Conservation (phyloP, 1,140 invertebrate species). For the Marisa cornuarietis region DNA sequence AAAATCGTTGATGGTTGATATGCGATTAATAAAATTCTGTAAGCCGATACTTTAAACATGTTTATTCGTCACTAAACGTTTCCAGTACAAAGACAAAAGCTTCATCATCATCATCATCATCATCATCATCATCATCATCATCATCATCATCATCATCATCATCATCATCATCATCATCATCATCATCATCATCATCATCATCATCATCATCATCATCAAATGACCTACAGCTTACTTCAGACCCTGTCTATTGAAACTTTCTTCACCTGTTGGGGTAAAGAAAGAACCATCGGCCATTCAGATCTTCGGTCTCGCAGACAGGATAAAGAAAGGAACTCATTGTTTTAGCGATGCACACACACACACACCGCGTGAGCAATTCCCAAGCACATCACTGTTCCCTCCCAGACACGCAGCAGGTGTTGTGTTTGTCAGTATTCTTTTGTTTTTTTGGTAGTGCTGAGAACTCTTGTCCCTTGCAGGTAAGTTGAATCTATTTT, state of each 20-base stretch:
- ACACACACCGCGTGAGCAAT: neutral
- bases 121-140: slow-evolving; percentile 29
- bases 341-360: neutral
- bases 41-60: no score
- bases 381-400: no score
- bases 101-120: slow-evolving; percentile 16
- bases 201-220: slow-evolving; percentile 20
- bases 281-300: neutral
- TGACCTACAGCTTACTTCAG: neutral
- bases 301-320: neutral
- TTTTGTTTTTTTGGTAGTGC: no score
- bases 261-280: neutral
- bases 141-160: slow-evolving; percentile 27
- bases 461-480: no score
- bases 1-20: no score
- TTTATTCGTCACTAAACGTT: no score
- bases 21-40: no score
- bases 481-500: no score
- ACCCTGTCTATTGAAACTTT: neutral
- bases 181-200: slow-evolving; percentile 19
- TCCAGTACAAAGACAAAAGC: neutral
- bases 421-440: no score
- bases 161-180: slow-evolving; percentile 17
- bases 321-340: neutral
- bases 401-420: no score